Percentiles rank a stretch among this genome's conserved stretches.
These are phyloP conservation scores for Zophobas atratus DNA, from an alignment of 1,140 invertebrate genomes.

Conservation along the genomic window DNA sequence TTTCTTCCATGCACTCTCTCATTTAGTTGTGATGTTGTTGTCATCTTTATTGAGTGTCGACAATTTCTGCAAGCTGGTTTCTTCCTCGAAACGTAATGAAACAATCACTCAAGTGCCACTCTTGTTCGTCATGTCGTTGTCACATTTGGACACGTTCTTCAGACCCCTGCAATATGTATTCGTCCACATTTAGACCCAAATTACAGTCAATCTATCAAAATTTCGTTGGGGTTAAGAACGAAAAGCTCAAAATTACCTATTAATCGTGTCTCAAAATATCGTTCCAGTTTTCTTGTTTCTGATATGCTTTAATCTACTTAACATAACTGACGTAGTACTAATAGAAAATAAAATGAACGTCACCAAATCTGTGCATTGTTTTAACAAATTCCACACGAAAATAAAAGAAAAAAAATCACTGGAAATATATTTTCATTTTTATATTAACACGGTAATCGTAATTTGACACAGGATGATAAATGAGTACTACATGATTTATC, in stretches of 20 bases:
- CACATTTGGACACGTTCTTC: slow-evolving; percentile 53
- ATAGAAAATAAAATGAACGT: too few relatives aligned
- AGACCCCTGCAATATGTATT: slow-evolving; percentile 50
- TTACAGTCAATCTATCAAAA: slow-evolving; percentile 52
- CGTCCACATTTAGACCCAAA: slow-evolving; percentile 55
- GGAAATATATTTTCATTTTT: too few relatives aligned
- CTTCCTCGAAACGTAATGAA: slow-evolving; percentile 56
- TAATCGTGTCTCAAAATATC: background rate
- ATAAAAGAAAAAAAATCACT: too few relatives aligned
- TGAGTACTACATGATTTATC: too few relatives aligned
- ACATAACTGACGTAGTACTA: too few relatives aligned
- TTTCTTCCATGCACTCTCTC: background rate
- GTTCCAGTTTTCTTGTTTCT: too few relatives aligned
- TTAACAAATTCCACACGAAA: too few relatives aligned
- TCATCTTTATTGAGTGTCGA: slow-evolving; percentile 52
- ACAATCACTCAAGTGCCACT: slow-evolving; percentile 58
- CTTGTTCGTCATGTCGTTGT: slow-evolving; percentile 53
- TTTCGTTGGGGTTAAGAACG: slow-evolving; percentile 44
- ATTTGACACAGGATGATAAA: too few relatives aligned
- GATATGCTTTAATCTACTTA: too few relatives aligned
- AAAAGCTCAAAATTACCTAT: slow-evolving; percentile 31
- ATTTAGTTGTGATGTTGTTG: slow-evolving; percentile 9
- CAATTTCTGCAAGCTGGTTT: slow-evolving; percentile 56
- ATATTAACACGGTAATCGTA: too few relatives aligned
- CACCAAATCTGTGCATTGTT: too few relatives aligned